Evolutionary conservation across 2,888 invertebrate genomes (phyloP).

Genomic region (Andrena bucephala): DNA sequence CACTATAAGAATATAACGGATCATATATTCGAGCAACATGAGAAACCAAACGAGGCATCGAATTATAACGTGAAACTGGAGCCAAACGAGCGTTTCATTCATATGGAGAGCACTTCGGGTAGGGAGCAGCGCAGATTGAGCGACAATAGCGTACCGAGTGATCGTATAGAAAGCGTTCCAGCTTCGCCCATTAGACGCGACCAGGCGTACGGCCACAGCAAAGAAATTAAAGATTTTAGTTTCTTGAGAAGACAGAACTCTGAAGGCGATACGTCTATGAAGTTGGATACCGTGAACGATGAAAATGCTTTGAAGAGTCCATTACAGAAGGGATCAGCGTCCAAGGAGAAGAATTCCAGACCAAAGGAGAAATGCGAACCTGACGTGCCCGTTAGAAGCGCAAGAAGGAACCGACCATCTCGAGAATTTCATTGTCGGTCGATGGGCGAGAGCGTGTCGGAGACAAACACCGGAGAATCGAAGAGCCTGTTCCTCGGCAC

Average conservation of each 20-base stretch:
- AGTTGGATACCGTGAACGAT: constrained; percentile 69
- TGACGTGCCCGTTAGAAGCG: constrained; percentile 83
- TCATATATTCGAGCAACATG: constrained; percentile 78
- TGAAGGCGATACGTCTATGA: constrained; percentile 79
- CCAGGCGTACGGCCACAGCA: constrained; percentile 63
- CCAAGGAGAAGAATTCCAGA: constrained; percentile 71
- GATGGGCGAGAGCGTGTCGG: constrained; percentile 83
- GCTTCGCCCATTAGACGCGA: constrained; percentile 71
- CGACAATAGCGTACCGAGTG: constrained; percentile 70
- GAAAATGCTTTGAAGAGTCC: constrained; percentile 62
- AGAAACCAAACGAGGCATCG: constrained; percentile 79
- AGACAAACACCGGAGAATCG: constrained; percentile 72
- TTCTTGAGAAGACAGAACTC: constrained; percentile 81
- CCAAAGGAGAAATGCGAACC: constrained; percentile 80
- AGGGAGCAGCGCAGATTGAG: constrained; percentile 79
- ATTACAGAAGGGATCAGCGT: constrained; percentile 50
- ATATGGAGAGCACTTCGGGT: constrained; percentile 67
- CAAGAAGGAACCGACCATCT: constrained; percentile 81
- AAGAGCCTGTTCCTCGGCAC: constrained; percentile 82
- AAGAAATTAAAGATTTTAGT: constrained; percentile 76
- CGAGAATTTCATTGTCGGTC: constrained; percentile 83
- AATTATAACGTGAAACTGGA: constrained; percentile 81
- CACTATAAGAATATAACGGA: constrained; percentile 80
- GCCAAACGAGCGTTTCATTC: constrained; percentile 73
- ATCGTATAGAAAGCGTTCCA: constrained; percentile 74